Evolutionary conservation across 2,797 vertebrate genomes (phyloP).

Genomic region (Lateolabrax maculatus): DNA sequence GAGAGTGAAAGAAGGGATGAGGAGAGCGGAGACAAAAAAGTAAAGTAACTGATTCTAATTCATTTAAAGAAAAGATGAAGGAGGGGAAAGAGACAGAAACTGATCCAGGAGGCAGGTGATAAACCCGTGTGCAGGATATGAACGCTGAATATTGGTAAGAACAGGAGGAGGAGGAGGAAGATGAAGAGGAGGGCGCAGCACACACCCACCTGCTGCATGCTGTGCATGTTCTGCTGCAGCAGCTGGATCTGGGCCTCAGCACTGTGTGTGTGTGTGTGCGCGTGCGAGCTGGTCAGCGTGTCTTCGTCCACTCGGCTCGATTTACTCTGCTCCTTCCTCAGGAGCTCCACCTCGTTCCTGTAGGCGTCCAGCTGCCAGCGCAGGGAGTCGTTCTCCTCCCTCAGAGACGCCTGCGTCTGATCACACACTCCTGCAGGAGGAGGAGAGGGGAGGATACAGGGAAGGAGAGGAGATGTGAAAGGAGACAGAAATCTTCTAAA

Average conservation of each 20-base stretch:
- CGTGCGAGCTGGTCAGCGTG: neutral
- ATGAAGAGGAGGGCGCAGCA: no score
- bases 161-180: no score
- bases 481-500: no score
- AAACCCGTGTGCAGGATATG: no score
- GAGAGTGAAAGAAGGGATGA: no score
- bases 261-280: constrained; percentile 29
- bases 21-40: no score
- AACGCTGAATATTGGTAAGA: no score
- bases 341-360: constrained; percentile 94
- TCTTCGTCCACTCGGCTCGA: constrained; percentile 87
- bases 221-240: constrained; percentile 93
- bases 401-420: constrained; percentile 81
- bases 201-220: constrained; percentile 92
- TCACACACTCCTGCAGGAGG: constrained; percentile 83
- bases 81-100: no score
- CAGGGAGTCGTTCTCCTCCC: constrained; percentile 96
- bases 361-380: constrained; percentile 97
- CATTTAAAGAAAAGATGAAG: no score
- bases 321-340: constrained; percentile 90
- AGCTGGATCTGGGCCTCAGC: constrained; percentile 93
- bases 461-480: no score
- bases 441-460: neutral
- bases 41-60: no score
- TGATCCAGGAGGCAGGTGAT: no score